Percentiles rank a stretch among this genome's conserved stretches.
Evolutionary conservation across 2,797 vertebrate species (phyloP).

Genomic region (Thamnophis elegans): DNA sequence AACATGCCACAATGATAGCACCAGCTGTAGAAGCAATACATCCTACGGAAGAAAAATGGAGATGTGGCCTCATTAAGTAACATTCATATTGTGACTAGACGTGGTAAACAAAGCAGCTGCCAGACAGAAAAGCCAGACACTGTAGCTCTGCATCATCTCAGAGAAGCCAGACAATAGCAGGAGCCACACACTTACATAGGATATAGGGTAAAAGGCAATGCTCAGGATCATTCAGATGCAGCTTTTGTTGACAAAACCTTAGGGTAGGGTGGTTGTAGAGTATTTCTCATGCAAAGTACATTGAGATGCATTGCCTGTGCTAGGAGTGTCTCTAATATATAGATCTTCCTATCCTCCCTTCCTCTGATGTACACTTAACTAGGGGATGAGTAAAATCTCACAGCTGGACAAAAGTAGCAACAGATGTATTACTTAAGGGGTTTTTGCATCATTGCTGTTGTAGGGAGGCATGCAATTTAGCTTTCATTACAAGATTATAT

Average conservation of each 20-base stretch:
- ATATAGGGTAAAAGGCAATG: background rate
- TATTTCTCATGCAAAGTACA: background rate
- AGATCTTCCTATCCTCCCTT: background rate
- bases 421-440: background rate
- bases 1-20: background rate
- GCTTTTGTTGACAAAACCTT: background rate
- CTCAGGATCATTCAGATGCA: background rate
- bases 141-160: background rate
- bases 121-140: background rate
- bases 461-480: background rate
- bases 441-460: background rate
- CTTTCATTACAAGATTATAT: background rate
- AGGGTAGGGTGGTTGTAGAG: rapidly evolving
- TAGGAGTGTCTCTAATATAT: background rate
- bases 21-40: background rate
- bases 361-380: background rate
- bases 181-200: background rate
- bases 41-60: background rate
- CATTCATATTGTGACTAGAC: background rate
- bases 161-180: background rate
- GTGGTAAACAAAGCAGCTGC: background rate
- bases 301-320: background rate
- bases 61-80: background rate
- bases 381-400: background rate
- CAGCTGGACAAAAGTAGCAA: background rate